phyloP scores from a whole-genome alignment of 2,888 invertebrate genomes.

The Aphelenchoides bicaudatus region DNA sequence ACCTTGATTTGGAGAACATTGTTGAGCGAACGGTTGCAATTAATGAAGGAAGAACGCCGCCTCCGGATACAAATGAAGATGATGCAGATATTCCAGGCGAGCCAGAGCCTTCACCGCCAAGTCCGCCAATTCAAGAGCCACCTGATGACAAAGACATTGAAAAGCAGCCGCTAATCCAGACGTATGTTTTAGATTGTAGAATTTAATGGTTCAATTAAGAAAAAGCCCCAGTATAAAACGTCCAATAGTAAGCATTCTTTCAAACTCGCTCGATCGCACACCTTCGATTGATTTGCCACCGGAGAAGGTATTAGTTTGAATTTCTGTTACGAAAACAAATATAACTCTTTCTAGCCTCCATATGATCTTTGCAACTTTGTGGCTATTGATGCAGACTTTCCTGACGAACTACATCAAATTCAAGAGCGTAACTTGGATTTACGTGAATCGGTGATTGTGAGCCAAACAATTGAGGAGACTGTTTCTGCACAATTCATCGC shows the following conservation, averaged over 20 bases:
- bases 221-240: constrained; percentile 22
- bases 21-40: constrained; percentile 57
- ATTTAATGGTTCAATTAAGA: background rate
- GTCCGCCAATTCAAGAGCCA: constrained; percentile 5
- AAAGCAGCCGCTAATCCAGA: constrained; percentile 13
- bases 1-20: constrained; percentile 58
- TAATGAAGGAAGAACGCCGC: constrained; percentile 40
- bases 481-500: constrained; percentile 28
- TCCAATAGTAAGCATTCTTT: constrained; percentile 42
- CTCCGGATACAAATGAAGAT: constrained; percentile 53
- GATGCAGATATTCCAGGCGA: constrained; percentile 23
- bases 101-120: constrained; percentile 27
- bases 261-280: constrained; percentile 25
- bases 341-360: constrained; percentile 4
- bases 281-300: constrained; percentile 21
- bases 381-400: constrained; percentile 41
- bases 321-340: background rate
- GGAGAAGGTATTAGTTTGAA: background rate
- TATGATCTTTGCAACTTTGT: constrained; percentile 36
- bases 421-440: constrained; percentile 33
- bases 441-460: constrained; percentile 31
- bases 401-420: constrained; percentile 24
- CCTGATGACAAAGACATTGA: constrained; percentile 20
- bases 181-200: constrained; percentile 1
- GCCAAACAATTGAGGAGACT: constrained; percentile 16